Conservation (phyloP, 2,113 vertebrate species). For the Pundamilia nyererei region DNA sequence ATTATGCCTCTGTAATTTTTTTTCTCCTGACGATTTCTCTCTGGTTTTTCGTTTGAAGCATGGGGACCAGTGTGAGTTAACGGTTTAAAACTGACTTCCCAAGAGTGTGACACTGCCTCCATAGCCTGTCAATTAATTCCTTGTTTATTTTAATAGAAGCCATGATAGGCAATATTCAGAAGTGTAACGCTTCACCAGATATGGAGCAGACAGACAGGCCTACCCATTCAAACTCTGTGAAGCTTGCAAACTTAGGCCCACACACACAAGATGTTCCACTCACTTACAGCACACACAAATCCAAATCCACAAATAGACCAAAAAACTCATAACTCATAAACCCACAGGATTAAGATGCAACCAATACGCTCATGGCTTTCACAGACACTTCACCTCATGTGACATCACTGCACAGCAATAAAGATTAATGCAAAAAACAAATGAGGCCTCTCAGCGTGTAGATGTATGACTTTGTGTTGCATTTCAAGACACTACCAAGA, state of each 20-base stretch:
- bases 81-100: conserved; percentile 31
- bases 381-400: background rate
- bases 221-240: background rate
- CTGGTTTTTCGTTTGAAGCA: conserved; percentile 22
- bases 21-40: conserved; percentile 14
- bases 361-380: background rate
- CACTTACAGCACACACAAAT: background rate
- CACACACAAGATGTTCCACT: background rate
- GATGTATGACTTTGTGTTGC: background rate
- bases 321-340: background rate
- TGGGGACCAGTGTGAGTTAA: conserved; percentile 27
- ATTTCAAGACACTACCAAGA: background rate
- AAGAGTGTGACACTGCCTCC: conserved; percentile 17
- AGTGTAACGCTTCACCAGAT: conserved; percentile 33
- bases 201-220: conserved; percentile 14
- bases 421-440: conserved; percentile 5
- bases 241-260: background rate
- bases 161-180: conserved; percentile 46
- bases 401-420: background rate
- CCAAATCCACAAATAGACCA: background rate
- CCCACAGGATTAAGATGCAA: background rate
- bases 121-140: conserved; percentile 60
- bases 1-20: conserved; percentile 37
- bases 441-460: background rate
- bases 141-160: conserved; percentile 64